Evolutionary conservation across 2,113 vertebrate species (phyloP).

Genomic region (Apteryx owenii): DNA sequence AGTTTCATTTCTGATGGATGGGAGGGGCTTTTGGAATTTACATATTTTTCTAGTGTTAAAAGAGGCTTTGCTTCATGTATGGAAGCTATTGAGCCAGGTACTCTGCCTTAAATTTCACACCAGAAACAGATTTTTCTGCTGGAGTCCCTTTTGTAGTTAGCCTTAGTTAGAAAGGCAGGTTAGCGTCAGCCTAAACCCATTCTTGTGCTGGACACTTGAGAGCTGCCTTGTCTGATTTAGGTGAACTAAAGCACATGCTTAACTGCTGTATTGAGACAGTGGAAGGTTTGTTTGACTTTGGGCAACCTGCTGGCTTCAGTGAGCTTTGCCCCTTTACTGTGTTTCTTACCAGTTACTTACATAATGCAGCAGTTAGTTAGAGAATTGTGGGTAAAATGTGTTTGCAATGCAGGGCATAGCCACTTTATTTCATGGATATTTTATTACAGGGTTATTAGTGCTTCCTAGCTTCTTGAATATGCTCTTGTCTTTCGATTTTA

Average conservation of each 20-base stretch:
- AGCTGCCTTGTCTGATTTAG: background rate
- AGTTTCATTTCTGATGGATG: background rate
- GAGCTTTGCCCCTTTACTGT: background rate
- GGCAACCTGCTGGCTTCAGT: fast-evolving
- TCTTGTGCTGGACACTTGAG: background rate
- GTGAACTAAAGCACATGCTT: background rate
- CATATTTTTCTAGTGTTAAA: background rate
- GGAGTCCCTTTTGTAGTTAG: background rate
- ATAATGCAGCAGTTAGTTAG: fast-evolving
- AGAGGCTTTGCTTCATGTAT: background rate
- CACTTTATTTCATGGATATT: background rate
- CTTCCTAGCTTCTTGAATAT: background rate
- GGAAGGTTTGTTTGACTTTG: background rate
- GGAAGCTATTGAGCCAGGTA: background rate
- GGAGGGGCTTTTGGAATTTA: background rate
- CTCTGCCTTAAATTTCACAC: background rate
- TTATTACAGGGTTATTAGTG: background rate
- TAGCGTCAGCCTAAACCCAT: background rate
- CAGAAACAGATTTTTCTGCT: background rate
- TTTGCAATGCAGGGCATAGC: background rate
- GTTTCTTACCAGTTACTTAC: too few relatives aligned
- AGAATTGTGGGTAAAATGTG: fast-evolving
- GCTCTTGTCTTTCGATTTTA: background rate
- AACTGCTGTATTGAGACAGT: background rate
- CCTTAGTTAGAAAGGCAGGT: background rate